Percentiles rank a stretch among this genome's conserved stretches.
phyloP scores from a whole-genome alignment of 53 echinoderm and acorn worm genomes.

The Hippasteria phrygiana region DNA sequence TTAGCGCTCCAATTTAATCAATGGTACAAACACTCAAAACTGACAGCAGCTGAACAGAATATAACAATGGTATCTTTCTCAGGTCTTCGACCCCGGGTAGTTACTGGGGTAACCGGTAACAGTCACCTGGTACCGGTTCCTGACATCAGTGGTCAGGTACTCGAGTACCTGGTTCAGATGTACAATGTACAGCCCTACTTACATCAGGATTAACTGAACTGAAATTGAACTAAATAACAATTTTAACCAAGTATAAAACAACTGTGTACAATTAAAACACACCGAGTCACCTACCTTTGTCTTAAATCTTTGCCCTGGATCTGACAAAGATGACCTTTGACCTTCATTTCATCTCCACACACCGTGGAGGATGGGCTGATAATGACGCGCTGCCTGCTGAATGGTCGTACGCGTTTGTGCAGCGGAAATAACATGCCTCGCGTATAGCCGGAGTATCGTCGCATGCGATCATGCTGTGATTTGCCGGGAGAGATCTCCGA shows the following conservation, averaged over 20 bases:
- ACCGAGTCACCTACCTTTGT: background rate
- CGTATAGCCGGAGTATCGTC: conserved; percentile 9
- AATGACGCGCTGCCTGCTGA: background rate
- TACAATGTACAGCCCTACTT: too few relatives aligned
- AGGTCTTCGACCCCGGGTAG: conserved; percentile 11
- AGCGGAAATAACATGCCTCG: background rate
- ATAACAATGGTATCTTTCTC: background rate
- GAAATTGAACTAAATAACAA: too few relatives aligned
- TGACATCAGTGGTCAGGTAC: too few relatives aligned
- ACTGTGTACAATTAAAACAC: background rate
- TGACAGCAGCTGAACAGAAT: conserved; percentile 4
- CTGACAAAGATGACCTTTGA: conserved; percentile 38
- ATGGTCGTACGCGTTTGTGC: background rate
- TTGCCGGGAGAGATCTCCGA: background rate
- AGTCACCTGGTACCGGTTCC: background rate
- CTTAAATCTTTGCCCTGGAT: conserved; percentile 18
- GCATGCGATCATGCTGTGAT: background rate
- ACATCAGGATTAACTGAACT: too few relatives aligned
- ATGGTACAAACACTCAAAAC: conserved; percentile 27
- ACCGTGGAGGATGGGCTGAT: background rate
- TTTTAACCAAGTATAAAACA: too few relatives aligned
- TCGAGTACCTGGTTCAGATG: too few relatives aligned
- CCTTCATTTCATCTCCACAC: background rate
- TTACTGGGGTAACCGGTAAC: background rate
- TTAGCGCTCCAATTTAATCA: conserved; percentile 27